Evolutionary conservation across 2,888 invertebrate genomes (phyloP).

Genomic region (Lasioglossum malachurum): DNA sequence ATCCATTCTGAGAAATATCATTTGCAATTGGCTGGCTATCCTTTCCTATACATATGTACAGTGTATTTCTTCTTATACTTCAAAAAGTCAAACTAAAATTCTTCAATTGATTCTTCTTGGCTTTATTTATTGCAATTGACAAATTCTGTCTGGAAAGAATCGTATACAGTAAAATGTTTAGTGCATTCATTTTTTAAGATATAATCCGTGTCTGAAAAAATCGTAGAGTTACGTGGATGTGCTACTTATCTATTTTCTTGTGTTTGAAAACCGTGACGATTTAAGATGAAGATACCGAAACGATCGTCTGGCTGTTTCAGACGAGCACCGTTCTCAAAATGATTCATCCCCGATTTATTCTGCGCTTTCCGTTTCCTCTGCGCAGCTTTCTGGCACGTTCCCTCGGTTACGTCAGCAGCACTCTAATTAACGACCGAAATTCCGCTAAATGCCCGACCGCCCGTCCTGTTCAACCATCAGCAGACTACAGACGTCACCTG

Average conservation of each 20-base stretch:
- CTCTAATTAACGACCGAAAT: slow-evolving; percentile 62
- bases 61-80: too few species aligned
- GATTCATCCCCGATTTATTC: slow-evolving; percentile 44
- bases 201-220: not conserved
- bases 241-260: too few species aligned
- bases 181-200: not conserved
- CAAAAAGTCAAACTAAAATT: too few species aligned
- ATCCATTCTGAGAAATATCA: too few species aligned
- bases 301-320: not conserved
- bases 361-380: not conserved
- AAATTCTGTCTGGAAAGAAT: too few species aligned
- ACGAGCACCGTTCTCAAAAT: slow-evolving; percentile 19
- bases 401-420: slow-evolving; percentile 51
- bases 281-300: not conserved
- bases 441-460: slow-evolving; percentile 31
- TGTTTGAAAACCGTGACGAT: too few species aligned
- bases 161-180: too few species aligned
- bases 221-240: too few species aligned
- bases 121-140: too few species aligned
- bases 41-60: too few species aligned
- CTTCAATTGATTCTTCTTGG: too few species aligned
- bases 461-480: not conserved
- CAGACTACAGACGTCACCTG: slow-evolving; percentile 2
- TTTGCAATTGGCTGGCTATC: too few species aligned
- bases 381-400: slow-evolving; percentile 47